Conservation (phyloP, 2,888 invertebrate species). For the Microctonus aethiopoides region DNA sequence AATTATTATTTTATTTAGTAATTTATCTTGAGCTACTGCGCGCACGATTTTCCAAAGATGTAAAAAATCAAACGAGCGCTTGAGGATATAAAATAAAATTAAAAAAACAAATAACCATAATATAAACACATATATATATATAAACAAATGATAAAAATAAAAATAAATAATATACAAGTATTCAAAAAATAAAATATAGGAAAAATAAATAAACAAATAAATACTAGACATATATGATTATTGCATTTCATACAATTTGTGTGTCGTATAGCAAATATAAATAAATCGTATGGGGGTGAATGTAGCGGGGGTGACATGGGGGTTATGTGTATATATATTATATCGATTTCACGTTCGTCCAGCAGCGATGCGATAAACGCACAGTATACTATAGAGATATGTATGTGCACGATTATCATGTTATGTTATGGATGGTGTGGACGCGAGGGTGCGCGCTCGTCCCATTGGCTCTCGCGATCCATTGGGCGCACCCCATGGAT, state of each 20-base stretch:
- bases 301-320: background rate
- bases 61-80: too few species aligned
- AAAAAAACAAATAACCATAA: too few species aligned
- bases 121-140: too few species aligned
- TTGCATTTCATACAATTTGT: too few species aligned
- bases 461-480: constrained; percentile 40
- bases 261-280: too few species aligned
- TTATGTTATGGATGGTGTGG: constrained; percentile 33
- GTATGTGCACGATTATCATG: constrained; percentile 22
- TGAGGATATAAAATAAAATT: too few species aligned
- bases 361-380: background rate
- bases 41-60: background rate
- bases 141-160: too few species aligned
- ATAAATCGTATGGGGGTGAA: background rate
- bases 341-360: background rate
- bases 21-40: constrained; percentile 29
- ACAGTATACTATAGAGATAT: background rate
- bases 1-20: constrained; percentile 61
- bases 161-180: too few species aligned
- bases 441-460: constrained; percentile 33
- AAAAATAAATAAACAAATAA: too few species aligned
- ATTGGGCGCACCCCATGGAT: constrained; percentile 46
- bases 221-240: too few species aligned
- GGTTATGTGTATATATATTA: background rate
- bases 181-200: too few species aligned